Evolutionary conservation across 2,113 vertebrate species (phyloP).

Genomic region (Toxotes jaculatrix): DNA sequence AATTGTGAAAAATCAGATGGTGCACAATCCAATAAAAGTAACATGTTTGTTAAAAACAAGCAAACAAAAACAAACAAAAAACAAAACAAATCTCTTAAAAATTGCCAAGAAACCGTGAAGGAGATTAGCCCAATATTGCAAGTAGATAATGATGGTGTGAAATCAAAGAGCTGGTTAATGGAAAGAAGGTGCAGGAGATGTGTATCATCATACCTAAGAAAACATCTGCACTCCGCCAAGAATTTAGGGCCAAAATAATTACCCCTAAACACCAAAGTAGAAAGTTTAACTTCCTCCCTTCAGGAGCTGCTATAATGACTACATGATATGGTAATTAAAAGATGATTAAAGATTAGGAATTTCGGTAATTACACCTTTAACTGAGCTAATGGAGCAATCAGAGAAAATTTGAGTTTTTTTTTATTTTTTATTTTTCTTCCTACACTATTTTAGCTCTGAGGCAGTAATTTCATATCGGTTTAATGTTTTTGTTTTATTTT

Average conservation of each 20-base stretch:
- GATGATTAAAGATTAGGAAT: conserved; percentile 79
- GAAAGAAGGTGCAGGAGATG: conserved; percentile 69
- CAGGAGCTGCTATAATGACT: conserved; percentile 74
- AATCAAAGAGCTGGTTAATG: conserved; percentile 63
- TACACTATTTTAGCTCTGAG: conserved; percentile 49
- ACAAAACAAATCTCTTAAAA: background rate
- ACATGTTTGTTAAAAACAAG: background rate
- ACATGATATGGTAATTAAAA: conserved; percentile 78
- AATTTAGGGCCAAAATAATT: conserved; percentile 77
- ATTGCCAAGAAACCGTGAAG: background rate
- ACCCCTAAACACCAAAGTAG: conserved; percentile 70
- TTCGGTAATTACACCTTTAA: conserved; percentile 80
- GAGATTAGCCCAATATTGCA: conserved; percentile 18
- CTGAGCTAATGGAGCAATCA: conserved; percentile 76
- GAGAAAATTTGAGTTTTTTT: conserved; percentile 62
- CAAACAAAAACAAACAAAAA: background rate
- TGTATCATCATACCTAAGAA: conserved; percentile 62
- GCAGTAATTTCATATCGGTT: conserved; percentile 36
- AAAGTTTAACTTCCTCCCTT: conserved; percentile 76
- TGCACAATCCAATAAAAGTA: background rate
- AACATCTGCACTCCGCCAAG: conserved; percentile 56
- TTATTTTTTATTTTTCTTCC: conserved; percentile 35
- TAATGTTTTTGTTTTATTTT: background rate
- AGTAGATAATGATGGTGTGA: conserved; percentile 33
- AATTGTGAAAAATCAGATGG: background rate